Evolutionary conservation across 2,797 vertebrate genomes (phyloP).

Genomic region (Megaceryle alcyon): DNA sequence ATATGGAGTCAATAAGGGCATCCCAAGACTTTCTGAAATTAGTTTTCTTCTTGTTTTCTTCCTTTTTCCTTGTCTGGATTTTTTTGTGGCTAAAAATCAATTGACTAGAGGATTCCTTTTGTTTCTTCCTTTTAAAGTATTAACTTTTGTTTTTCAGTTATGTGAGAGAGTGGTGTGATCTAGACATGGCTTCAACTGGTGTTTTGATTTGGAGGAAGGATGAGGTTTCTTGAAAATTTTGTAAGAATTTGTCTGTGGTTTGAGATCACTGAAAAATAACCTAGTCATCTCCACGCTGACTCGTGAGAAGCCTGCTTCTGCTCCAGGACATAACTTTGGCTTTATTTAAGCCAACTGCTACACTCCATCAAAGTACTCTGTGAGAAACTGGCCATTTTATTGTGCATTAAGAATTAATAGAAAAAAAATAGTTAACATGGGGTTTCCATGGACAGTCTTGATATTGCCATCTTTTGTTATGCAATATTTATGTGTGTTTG

Average conservation of each 20-base stretch:
- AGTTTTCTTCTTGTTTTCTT: not conserved
- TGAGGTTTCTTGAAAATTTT: not conserved
- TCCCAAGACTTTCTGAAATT: not conserved
- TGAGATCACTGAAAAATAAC: not conserved
- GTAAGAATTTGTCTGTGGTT: not conserved
- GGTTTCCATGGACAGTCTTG: not conserved
- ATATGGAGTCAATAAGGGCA: rapidly evolving
- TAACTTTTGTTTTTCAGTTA: too few species aligned
- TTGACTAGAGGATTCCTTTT: not conserved
- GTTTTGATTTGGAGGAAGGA: not conserved
- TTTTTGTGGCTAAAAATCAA: not conserved
- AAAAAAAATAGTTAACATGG: not conserved
- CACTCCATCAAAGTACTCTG: not conserved
- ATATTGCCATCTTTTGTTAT: not conserved
- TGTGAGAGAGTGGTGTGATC: not conserved
- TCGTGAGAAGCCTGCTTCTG: not conserved
- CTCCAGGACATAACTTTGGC: not conserved
- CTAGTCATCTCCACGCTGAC: not conserved
- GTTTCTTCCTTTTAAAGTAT: not conserved
- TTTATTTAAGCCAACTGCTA: not conserved
- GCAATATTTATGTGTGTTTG: constrained; percentile 2
- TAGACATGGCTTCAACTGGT: not conserved
- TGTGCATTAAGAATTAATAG: not conserved
- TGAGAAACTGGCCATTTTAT: not conserved
- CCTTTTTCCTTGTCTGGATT: not conserved